These are phyloP conservation scores for Sebastiscus tertius DNA, from an alignment of 2,797 vertebrate species.

Conservation along the genomic window DNA sequence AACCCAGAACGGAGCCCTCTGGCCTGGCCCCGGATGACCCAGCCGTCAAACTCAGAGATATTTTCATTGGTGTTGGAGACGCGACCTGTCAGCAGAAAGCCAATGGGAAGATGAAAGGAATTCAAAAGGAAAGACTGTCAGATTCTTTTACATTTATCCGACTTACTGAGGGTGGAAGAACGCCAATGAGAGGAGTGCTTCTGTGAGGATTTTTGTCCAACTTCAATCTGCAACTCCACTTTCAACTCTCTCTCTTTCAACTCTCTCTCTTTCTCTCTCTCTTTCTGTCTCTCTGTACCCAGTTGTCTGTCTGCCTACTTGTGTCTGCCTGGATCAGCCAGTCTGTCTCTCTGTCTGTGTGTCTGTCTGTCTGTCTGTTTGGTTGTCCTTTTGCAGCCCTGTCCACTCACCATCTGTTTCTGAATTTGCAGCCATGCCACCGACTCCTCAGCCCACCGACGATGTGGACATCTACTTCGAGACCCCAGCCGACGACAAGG, in stretches of 20 bases:
- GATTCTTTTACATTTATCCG: conserved; percentile 64
- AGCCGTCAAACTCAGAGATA: conserved; percentile 52
- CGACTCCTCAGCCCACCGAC: conserved; percentile 90
- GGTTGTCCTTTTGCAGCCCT: not conserved
- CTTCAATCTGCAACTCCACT: conserved; percentile 37
- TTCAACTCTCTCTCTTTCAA: not conserved
- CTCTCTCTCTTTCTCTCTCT: not conserved
- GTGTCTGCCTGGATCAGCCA: conserved; percentile 6
- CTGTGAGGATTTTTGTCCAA: conserved; percentile 50
- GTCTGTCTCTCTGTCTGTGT: not conserved
- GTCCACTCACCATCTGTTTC: conserved; percentile 22
- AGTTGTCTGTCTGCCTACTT: not conserved
- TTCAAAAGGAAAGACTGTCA: conserved; percentile 74
- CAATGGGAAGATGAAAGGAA: conserved; percentile 66
- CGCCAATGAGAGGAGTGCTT: conserved; percentile 37
- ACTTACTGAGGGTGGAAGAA: conserved; percentile 30
- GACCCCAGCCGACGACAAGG: conserved; percentile 95
- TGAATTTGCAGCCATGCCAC: conserved; percentile 77
- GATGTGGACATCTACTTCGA: conserved; percentile 98
- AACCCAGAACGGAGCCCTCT: conserved; percentile 34
- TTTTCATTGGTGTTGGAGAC: conserved; percentile 61
- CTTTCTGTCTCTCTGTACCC: not conserved
- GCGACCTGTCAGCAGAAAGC: conserved; percentile 61
- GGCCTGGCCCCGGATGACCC: conserved; percentile 41
- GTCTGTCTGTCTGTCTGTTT: conserved; percentile 7